Conservation (phyloP, 2,797 vertebrate genomes). For the Aphelocoma californica region DNA sequence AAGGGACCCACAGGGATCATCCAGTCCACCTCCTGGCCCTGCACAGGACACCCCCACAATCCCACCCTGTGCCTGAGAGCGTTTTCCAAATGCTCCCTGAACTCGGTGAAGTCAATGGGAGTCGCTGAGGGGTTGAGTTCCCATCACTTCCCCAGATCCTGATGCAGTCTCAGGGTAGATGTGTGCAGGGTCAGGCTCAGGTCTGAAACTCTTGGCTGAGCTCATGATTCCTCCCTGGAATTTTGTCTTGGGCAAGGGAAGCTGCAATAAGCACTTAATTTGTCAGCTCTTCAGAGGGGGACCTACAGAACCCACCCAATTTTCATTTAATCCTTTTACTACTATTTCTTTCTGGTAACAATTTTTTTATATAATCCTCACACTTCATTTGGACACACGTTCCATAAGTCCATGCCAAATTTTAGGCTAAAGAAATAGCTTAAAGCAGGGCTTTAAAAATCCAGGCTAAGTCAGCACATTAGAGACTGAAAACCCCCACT, state of each 20-base stretch:
- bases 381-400: not conserved
- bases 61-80: not conserved
- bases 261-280: not conserved
- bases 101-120: fast-evolving
- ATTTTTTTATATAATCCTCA: not conserved
- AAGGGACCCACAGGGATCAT: not conserved
- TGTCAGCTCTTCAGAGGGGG: slow-evolving; percentile 3
- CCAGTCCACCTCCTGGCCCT: not conserved
- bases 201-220: slow-evolving; percentile 11
- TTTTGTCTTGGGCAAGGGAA: not conserved
- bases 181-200: not conserved
- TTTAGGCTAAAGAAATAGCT: slow-evolving; percentile 1
- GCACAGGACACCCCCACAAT: not conserved
- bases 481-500: not conserved
- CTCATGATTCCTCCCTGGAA: not conserved
- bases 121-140: fast-evolving
- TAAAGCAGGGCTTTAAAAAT: not conserved
- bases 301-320: not conserved
- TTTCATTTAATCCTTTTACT: not conserved
- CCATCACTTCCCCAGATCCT: fast-evolving
- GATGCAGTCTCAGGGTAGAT: not conserved
- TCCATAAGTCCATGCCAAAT: not conserved
- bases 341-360: not conserved
- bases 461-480: slow-evolving; percentile 27
- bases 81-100: fast-evolving